Evolutionary conservation across 1,140 invertebrate genomes (phyloP).

Genomic region (Himalopsyche phryganea): DNA sequence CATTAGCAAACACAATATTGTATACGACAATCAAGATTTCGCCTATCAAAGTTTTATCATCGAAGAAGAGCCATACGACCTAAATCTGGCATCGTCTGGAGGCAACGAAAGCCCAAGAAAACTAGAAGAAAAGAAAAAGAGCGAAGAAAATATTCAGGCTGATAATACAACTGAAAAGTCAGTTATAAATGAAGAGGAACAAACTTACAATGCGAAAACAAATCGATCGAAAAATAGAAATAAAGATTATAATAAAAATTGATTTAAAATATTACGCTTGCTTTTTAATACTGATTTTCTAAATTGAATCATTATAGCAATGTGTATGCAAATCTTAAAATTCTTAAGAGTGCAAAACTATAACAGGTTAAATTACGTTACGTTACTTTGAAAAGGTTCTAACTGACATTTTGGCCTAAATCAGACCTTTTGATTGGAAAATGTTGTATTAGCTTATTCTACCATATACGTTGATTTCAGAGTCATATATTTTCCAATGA

Average conservation of each 20-base stretch:
- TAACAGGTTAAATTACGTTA: too few relatives aligned
- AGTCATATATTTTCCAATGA: too few relatives aligned
- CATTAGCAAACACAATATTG: slow-evolving; percentile 10
- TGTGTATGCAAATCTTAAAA: too few relatives aligned
- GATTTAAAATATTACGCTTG: neutral
- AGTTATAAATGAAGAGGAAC: neutral
- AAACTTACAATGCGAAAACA: neutral
- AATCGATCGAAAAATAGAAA: slow-evolving; percentile 2
- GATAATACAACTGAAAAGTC: neutral
- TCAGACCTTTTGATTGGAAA: too few relatives aligned
- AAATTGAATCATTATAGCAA: too few relatives aligned
- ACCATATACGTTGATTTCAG: too few relatives aligned
- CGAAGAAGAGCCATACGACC: slow-evolving; percentile 18
- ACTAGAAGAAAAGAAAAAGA: neutral
- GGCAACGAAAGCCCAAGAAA: slow-evolving; percentile 20
- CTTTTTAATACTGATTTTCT: too few relatives aligned
- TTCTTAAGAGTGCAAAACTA: too few relatives aligned
- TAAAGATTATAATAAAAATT: slow-evolving; percentile 3
- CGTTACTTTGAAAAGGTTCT: too few relatives aligned
- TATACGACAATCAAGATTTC: slow-evolving; percentile 5
- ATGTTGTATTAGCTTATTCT: too few relatives aligned
- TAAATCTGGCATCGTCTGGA: slow-evolving; percentile 28
- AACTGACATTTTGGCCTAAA: too few relatives aligned
- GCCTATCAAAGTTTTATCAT: slow-evolving; percentile 17
- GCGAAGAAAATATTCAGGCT: neutral